Base-by-base conservation (phyloP, 2,113 vertebrate species). In the Amazona vittata region DNA sequence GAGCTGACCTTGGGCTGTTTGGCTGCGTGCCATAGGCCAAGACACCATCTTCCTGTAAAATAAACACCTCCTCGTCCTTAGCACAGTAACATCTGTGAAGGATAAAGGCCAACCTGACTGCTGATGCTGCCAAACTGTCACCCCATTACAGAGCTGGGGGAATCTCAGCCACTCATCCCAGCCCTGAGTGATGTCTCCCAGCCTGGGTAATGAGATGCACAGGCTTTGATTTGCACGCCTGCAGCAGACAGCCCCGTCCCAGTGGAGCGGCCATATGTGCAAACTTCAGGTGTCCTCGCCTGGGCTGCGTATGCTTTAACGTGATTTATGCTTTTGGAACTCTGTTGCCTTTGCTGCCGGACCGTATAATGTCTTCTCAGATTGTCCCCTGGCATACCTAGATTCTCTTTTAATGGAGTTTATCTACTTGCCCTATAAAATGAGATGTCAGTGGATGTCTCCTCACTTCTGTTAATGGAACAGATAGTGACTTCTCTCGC, bases 111-210 rank as follows among this genome's bases (percentile, higher is more conserved):
- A 89, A 26, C 37, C 76, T 20, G 3, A 94, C 74, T 83, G 93
- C 94, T 94, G 94, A 63, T 79, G 79, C 89, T 96, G 94, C 94
- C 86, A 84, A 88, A 94, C 18, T 91, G 81, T 65, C 94, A 78
- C 91, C 86, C 60, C 74, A 49, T 20, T 46, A 5, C 39, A n/a
- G 82, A 0, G 0, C 3, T 52, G 78, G 73, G 91, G 77, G 83
- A 94, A 60, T 43, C 95, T 70, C 89, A 83, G 92, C 84, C 89
- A 31, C 80, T 82, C 84, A 41, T 68, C 69, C 86, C 59, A 41
- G 76, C 74, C 82, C 86, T 69, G 82, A 9, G 31, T 50, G 94
- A 25, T 76, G 77, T 31, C 53, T 83, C 80, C 88, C 83, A 69
- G 89, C 28, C 88, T 55, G 85, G 14, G 12, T 17, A 88, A 93